Conservation (phyloP, 2,113 vertebrate species). For the Melanocharis versteri region DNA sequence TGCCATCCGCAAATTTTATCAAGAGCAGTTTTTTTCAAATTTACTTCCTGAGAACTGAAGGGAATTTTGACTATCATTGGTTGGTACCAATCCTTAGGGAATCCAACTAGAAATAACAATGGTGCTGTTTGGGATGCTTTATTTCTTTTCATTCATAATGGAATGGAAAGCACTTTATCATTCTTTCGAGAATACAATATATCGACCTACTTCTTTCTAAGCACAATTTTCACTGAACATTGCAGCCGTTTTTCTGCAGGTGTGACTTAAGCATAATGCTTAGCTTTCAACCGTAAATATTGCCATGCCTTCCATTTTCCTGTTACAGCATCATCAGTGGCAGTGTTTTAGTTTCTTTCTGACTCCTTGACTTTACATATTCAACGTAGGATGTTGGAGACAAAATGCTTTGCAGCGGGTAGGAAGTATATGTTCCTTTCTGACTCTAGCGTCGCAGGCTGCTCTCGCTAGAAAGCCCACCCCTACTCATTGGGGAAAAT, state of each 20-base stretch:
- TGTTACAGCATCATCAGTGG: background rate
- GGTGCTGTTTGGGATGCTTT: background rate
- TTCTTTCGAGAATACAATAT: background rate
- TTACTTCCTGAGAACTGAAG: background rate
- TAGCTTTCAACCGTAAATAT: background rate
- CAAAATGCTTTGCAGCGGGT: background rate
- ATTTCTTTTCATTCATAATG: background rate
- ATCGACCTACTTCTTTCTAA: background rate
- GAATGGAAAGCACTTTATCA: background rate
- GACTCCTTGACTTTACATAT: background rate
- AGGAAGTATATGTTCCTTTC: background rate
- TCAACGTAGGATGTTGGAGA: background rate
- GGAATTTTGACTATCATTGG: background rate
- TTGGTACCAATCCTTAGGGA: background rate
- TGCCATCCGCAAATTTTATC: background rate
- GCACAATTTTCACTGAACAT: background rate
- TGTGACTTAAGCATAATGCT: background rate
- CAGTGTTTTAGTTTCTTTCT: background rate
- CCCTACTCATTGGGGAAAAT: background rate
- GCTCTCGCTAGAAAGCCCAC: accelerated
- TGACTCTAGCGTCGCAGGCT: background rate
- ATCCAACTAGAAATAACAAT: background rate
- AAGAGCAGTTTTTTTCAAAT: accelerated
- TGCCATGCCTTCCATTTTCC: background rate
- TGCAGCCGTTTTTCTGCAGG: background rate